phyloP scores from a whole-genome alignment of 2,797 vertebrate species.

The Mus minutoides region DNA sequence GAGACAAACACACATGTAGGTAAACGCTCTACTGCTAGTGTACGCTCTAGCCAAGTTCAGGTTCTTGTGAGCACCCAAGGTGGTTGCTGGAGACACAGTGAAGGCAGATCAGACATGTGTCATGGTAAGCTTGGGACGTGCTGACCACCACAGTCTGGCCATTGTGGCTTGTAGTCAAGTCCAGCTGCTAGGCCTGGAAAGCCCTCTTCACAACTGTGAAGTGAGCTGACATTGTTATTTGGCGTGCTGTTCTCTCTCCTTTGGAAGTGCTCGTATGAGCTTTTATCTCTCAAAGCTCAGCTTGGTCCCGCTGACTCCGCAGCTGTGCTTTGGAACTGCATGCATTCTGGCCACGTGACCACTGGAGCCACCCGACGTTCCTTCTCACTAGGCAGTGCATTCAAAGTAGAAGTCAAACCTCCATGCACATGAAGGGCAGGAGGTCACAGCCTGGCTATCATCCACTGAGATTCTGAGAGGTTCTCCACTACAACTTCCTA shows the following conservation, averaged over 20 bases:
- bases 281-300: not conserved
- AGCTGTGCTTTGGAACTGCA: not conserved
- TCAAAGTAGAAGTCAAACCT: not conserved
- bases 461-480: not conserved
- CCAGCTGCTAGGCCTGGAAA: not conserved
- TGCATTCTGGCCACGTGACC: no score
- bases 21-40: accelerated
- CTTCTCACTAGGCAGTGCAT: not conserved
- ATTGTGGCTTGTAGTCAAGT: not conserved
- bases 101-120: not conserved
- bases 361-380: not conserved
- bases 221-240: not conserved
- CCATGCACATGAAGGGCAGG: not conserved
- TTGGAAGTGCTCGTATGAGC: not conserved
- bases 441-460: not conserved
- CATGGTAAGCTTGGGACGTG: not conserved
- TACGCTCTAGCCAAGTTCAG: not conserved
- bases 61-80: not conserved
- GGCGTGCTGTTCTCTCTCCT: not conserved
- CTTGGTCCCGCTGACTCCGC: not conserved
- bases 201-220: not conserved
- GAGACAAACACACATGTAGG: no score
- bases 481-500: not conserved
- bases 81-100: not conserved
- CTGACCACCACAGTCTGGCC: not conserved